phyloP scores from a whole-genome alignment of 2,113 vertebrate species.

The Oryctolagus cuniculus region mOryCun1.1 NC_091444.1:67405001-67405500 shows the following conservation, averaged over 20 bases:
- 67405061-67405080: conserved; percentile 73
- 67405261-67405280: conserved; percentile 53
- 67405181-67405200: neutral
- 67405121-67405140: conserved; percentile 43
- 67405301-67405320: conserved; percentile 44
- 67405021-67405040: conserved; percentile 95
- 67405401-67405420: neutral
- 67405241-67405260: conserved; percentile 37
- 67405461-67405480: neutral
- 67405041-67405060: conserved; percentile 91
- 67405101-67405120: conserved; percentile 64
- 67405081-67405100: conserved; percentile 66
- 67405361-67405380: conserved; percentile 12
- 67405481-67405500: neutral
- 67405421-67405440: conserved; percentile 6
- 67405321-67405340: conserved; percentile 13
- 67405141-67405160: neutral
- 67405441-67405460: neutral
- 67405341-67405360: conserved; percentile 35
- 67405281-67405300: conserved; percentile 20
- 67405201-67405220: neutral
- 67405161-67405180: neutral
- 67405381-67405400: neutral
- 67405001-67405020: conserved; percentile 97
- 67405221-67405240: conserved; percentile 67